Conservation (phyloP, 2,113 vertebrate species). For the Alligator mississippiensis region DNA sequence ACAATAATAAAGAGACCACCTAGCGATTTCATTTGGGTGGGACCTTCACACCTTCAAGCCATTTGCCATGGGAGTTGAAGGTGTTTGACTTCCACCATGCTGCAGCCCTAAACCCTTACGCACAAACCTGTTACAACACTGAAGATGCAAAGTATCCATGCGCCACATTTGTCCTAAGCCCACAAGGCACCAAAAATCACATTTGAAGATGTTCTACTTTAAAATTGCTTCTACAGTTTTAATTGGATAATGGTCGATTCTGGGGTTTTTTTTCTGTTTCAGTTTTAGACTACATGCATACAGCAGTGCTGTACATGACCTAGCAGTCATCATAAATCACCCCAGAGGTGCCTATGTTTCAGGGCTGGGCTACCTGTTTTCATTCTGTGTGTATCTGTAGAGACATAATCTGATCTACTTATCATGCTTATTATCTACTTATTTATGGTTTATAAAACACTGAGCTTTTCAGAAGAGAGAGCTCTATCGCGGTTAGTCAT, state of each 20-base stretch:
- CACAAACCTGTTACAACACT: too few relatives aligned
- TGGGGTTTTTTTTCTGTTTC: not conserved
- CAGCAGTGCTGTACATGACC: not conserved
- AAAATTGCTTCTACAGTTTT: not conserved
- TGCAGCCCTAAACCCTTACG: too few relatives aligned
- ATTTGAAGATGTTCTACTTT: not conserved
- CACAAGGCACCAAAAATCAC: not conserved
- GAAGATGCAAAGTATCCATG: too few relatives aligned
- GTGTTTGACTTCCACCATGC: not conserved
- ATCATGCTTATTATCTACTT: too few relatives aligned
- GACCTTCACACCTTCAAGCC: not conserved
- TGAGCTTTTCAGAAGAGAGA: not conserved
- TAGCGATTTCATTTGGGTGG: not conserved
- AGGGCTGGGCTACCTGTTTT: rapidly evolving
- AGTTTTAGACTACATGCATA: not conserved
- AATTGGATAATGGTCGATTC: not conserved
- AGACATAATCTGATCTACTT: not conserved
- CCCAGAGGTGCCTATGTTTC: not conserved
- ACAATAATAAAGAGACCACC: not conserved
- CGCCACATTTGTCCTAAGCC: not conserved
- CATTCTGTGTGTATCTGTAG: not conserved
- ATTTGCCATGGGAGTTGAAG: rapidly evolving
- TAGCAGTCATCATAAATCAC: not conserved
- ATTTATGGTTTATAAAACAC: rapidly evolving
- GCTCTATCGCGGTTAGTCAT: rapidly evolving